phyloP scores from a whole-genome alignment of 2,113 vertebrate species.

The Platanista minor region DNA sequence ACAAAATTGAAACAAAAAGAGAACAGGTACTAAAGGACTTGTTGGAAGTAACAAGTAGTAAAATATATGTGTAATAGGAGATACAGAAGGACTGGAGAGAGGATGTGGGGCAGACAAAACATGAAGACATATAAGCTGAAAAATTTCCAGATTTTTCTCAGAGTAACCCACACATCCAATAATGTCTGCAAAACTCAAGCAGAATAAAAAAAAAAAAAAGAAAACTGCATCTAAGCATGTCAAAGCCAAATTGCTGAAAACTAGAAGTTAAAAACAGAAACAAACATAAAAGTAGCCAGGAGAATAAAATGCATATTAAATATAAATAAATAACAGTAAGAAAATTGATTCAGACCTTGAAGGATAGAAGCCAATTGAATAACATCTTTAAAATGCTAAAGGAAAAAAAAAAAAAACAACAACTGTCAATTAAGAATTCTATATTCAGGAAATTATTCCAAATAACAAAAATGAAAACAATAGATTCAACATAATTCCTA shows the following conservation, averaged over 20 bases:
- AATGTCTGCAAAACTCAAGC: neutral
- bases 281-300: neutral
- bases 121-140: neutral
- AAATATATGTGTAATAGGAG: neutral
- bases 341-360: neutral
- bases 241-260: neutral
- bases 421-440: neutral
- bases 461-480: neutral
- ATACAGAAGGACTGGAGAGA: neutral
- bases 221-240: neutral
- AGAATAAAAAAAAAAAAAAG: neutral
- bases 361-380: neutral
- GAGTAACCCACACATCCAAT: neutral
- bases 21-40: neutral
- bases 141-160: no score
- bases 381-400: neutral
- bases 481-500: neutral
- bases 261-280: neutral
- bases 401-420: neutral
- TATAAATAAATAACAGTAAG: neutral
- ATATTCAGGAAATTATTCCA: neutral
- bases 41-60: neutral
- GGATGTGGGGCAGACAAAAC: neutral
- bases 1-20: neutral
- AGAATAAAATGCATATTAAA: neutral